Percentiles rank a stretch among this genome's conserved stretches.
Conservation (phyloP, 2,797 vertebrate species). For the Notoglanidium macrostoma region DNA sequence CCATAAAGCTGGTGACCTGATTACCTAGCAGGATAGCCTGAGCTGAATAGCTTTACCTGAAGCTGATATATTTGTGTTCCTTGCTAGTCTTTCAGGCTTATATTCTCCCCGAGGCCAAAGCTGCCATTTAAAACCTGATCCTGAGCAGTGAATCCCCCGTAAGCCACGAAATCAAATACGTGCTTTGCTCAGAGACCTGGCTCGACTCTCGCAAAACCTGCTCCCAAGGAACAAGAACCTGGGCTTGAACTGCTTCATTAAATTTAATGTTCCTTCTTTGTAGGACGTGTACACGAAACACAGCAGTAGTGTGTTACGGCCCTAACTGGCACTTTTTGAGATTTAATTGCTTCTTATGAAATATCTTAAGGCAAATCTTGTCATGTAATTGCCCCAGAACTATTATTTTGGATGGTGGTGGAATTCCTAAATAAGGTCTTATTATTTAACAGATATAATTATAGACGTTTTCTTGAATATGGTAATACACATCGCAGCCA, state of each 20-base stretch:
- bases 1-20: constrained; percentile 34
- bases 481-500: not conserved
- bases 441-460: not conserved
- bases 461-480: not conserved
- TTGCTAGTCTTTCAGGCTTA: constrained; percentile 29
- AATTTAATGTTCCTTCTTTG: constrained; percentile 17
- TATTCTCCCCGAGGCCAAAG: constrained; percentile 42
- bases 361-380: constrained; percentile 15
- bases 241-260: constrained; percentile 35
- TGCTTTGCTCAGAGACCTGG: constrained; percentile 44
- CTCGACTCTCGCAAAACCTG: constrained; percentile 16
- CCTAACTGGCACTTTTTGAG: not conserved
- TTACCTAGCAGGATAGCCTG: constrained; percentile 29
- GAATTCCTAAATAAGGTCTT: not conserved
- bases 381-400: not conserved
- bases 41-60: constrained; percentile 40
- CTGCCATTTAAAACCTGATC: constrained; percentile 39
- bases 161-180: constrained; percentile 48
- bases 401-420: not conserved
- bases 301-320: constrained; percentile 1
- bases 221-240: constrained; percentile 39
- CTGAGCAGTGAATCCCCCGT: constrained; percentile 31
- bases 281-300: not conserved
- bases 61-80: constrained; percentile 38
- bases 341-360: not conserved